These are phyloP conservation scores for Chelmon rostratus DNA, from an alignment of 2,797 vertebrate genomes.

Conservation along the genomic window DNA sequence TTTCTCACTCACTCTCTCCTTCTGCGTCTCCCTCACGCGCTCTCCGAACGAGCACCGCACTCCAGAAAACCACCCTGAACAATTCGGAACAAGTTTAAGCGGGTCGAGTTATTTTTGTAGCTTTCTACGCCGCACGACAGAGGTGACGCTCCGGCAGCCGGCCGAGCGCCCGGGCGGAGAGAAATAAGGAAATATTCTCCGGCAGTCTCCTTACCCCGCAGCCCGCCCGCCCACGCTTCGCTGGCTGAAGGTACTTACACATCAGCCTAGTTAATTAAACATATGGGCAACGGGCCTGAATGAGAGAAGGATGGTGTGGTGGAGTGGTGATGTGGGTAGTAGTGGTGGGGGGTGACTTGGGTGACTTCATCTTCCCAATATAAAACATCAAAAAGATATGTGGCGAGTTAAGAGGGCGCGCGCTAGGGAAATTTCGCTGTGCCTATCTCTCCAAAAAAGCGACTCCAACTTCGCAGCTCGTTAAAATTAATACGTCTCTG, in stretches of 20 bases:
- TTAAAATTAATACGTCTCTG: constrained; percentile 44
- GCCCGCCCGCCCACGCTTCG: constrained; percentile 77
- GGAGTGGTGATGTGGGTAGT: constrained; percentile 6
- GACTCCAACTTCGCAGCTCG: constrained; percentile 66
- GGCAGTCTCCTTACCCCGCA: constrained; percentile 70
- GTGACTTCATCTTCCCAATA: constrained; percentile 72
- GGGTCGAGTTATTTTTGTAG: constrained; percentile 59
- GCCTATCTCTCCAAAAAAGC: constrained; percentile 30
- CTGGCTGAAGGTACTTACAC: constrained; percentile 80
- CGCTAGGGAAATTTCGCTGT: constrained; percentile 44
- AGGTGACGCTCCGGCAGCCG: constrained; percentile 60
- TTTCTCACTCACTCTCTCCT: not conserved
- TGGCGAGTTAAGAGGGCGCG: constrained; percentile 46
- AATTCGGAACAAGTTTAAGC: constrained; percentile 70
- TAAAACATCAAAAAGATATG: constrained; percentile 58
- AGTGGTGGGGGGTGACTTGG: constrained; percentile 32
- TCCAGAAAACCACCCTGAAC: constrained; percentile 34
- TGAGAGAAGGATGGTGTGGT: constrained; percentile 39
- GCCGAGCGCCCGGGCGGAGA: constrained; percentile 51
- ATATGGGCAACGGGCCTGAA: constrained; percentile 69
- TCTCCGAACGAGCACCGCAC: constrained; percentile 15
- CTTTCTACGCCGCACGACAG: constrained; percentile 31
- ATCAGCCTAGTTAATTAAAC: constrained; percentile 83
- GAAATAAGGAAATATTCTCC: constrained; percentile 62
- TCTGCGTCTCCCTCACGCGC: constrained; percentile 10